Conservation (phyloP, 1,140 invertebrate species). For the Drosophila kanapiae region DNA sequence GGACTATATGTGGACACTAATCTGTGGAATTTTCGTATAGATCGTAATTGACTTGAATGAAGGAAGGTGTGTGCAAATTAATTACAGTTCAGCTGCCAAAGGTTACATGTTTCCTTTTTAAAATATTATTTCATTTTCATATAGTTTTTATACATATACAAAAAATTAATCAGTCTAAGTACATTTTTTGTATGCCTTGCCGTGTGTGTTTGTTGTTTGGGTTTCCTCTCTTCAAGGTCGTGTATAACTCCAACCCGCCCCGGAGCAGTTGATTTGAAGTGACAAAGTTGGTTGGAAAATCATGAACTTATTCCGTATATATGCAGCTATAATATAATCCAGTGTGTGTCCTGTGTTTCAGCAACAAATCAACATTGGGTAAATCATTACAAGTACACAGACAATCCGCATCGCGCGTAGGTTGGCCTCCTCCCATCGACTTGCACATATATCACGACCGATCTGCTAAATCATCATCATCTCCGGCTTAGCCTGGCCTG, state of each 20-base stretch:
- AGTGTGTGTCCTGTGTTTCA: conserved; percentile 40
- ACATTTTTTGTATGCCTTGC: conserved; percentile 56
- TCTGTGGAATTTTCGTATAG: conserved; percentile 38
- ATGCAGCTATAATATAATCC: conserved; percentile 33
- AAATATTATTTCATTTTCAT: conserved; percentile 52
- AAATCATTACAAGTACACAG: conserved; percentile 66
- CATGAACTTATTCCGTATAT: conserved; percentile 54
- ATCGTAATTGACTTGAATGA: conserved; percentile 73
- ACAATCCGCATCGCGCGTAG: conserved; percentile 60
- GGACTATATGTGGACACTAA: conserved; percentile 47
- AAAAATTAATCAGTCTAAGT: conserved; percentile 84
- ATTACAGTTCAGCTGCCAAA: conserved; percentile 43
- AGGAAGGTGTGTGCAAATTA: conserved; percentile 38
- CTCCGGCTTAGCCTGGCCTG: conserved; percentile 33
- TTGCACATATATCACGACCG: conserved; percentile 72
- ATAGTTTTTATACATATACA: conserved; percentile 71
- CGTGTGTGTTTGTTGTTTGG: conserved; percentile 14
- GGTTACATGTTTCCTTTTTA: conserved; percentile 21
- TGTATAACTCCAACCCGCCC: conserved; percentile 11
- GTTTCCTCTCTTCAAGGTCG: conserved; percentile 22
- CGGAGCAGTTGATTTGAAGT: conserved; percentile 35
- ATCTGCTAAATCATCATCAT: conserved; percentile 15
- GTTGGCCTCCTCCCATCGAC: conserved; percentile 38
- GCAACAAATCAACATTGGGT: conserved; percentile 61
- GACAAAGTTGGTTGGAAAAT: conserved; percentile 51